phyloP scores from a whole-genome alignment of 2,888 invertebrate species.

The Sinelater perroti region DNA sequence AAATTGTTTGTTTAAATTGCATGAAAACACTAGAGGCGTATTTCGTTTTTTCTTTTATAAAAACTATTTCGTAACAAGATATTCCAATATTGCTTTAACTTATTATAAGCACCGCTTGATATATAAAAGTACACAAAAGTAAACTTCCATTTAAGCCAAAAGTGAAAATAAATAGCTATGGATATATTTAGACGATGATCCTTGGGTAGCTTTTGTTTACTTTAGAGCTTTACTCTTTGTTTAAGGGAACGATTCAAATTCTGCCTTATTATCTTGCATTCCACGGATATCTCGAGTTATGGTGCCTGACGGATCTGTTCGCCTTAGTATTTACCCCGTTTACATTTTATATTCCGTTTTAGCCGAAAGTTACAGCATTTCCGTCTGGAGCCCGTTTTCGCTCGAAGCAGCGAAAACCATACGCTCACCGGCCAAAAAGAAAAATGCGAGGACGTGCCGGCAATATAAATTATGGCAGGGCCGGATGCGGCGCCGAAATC shows the following conservation, averaged over 20 bases:
- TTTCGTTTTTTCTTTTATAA: too few species aligned
- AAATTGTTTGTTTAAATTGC: too few species aligned
- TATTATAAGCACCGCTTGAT: too few species aligned
- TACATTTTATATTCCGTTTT: constrained; percentile 1
- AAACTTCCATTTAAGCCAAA: too few species aligned
- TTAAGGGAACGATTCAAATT: not conserved
- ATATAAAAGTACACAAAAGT: too few species aligned
- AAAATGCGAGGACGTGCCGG: constrained; percentile 26
- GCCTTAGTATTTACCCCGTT: not conserved
- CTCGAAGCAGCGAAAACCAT: constrained; percentile 13
- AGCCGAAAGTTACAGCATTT: not conserved
- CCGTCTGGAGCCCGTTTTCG: constrained; percentile 6
- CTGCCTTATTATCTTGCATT: not conserved
- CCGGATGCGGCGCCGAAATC: constrained; percentile 24
- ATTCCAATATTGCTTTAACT: too few species aligned
- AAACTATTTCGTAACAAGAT: too few species aligned
- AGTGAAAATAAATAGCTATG: too few species aligned
- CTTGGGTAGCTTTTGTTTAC: too few species aligned
- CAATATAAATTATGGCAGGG: constrained; percentile 23
- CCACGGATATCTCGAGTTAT: not conserved
- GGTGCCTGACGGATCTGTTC: not conserved
- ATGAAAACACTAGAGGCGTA: too few species aligned
- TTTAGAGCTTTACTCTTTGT: not conserved
- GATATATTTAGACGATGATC: too few species aligned
- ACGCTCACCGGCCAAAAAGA: constrained; percentile 27